Conservation (phyloP, 1,140 invertebrate species). For the Kradibia gibbosae region DNA sequence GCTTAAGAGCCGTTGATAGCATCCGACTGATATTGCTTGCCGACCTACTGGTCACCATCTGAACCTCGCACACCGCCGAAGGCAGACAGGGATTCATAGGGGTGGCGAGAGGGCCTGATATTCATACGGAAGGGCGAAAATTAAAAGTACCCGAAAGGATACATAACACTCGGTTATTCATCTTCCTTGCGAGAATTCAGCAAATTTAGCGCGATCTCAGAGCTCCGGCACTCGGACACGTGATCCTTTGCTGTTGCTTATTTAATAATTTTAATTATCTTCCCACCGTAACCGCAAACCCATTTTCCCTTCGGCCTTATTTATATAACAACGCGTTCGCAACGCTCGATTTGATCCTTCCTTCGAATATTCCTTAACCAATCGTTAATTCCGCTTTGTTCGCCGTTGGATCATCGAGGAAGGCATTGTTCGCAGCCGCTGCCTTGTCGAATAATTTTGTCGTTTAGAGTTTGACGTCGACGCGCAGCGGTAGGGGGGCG, state of each 20-base stretch:
- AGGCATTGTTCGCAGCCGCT: too few species aligned
- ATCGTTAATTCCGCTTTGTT: too few species aligned
- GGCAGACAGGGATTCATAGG: constrained; percentile 34
- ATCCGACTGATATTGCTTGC: constrained; percentile 55
- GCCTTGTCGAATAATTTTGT: too few species aligned
- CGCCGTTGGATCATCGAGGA: too few species aligned
- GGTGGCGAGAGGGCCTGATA: neutral
- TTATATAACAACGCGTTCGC: too few species aligned
- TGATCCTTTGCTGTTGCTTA: neutral
- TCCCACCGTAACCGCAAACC: neutral
- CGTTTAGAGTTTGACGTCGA: too few species aligned
- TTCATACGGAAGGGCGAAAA: constrained; percentile 24
- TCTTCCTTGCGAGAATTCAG: constrained; percentile 25
- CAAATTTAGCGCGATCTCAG: neutral
- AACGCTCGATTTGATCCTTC: neutral
- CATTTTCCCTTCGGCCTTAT: neutral
- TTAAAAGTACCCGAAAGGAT: constrained; percentile 27
- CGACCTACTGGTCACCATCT: constrained; percentile 6
- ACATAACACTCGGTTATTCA: constrained; percentile 45
- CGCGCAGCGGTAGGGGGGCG: too few species aligned
- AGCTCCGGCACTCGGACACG: neutral
- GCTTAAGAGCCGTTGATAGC: constrained; percentile 60
- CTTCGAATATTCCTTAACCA: neutral
- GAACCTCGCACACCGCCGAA: constrained; percentile 42
- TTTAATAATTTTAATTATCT: constrained; percentile 1